Conservation (phyloP, 2,888 invertebrate species). For the Diadegma fenestrale region DNA sequence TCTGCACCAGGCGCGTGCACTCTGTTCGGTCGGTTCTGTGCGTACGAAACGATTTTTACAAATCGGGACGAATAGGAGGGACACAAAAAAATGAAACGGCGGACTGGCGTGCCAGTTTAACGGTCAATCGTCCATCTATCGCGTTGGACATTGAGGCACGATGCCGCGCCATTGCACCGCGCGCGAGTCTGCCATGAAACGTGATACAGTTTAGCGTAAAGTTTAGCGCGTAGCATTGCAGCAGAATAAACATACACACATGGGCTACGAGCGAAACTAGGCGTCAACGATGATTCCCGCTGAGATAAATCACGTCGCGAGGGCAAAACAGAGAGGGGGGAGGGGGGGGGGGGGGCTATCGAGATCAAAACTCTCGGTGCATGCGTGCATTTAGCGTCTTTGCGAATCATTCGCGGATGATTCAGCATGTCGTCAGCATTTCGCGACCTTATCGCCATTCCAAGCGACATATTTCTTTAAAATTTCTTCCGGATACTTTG, state of each 20-base stretch:
- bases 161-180: constrained; percentile 32
- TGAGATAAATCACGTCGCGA: constrained; percentile 53
- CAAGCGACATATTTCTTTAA: background rate
- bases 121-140: constrained; percentile 60
- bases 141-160: constrained; percentile 40
- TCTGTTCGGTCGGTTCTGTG: constrained; percentile 17
- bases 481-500: background rate
- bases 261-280: constrained; percentile 52
- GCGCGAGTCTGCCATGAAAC: constrained; percentile 3
- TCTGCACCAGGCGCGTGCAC: constrained; percentile 26
- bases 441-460: background rate
- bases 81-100: constrained; percentile 29
- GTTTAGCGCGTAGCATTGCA: background rate
- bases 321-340: background rate
- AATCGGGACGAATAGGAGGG: constrained; percentile 2
- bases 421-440: constrained; percentile 7
- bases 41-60: constrained; percentile 49
- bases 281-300: constrained; percentile 63
- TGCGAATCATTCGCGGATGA: background rate
- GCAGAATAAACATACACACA: constrained; percentile 1
- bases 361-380: constrained; percentile 21
- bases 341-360: constrained; percentile 13
- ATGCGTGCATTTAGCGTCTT: background rate
- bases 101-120: constrained; percentile 61
- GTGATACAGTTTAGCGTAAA: constrained; percentile 23